Conservation (phyloP, 2,797 vertebrate genomes). For the Gallinago stenura region DNA sequence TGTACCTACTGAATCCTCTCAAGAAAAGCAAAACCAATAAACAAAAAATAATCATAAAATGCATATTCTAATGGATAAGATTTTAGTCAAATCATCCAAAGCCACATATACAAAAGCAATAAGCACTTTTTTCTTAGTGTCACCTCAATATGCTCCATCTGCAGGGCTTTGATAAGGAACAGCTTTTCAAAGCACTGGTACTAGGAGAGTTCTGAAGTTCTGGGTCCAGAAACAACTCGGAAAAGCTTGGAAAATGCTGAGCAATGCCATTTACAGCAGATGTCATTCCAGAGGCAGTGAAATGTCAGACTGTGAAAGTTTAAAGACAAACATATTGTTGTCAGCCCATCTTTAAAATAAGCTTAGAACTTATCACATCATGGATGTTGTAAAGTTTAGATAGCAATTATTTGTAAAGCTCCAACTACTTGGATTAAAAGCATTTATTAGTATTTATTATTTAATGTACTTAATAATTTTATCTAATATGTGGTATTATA, state of each 20-base stretch:
- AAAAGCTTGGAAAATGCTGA: not conserved
- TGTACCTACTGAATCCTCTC: not conserved
- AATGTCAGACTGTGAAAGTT: not conserved
- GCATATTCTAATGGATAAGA: not conserved
- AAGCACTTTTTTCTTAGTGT: not conserved
- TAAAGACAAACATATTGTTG: not conserved
- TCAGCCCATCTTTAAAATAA: not conserved
- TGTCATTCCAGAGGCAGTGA: not conserved
- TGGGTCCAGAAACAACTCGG: not conserved
- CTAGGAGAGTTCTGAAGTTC: not conserved
- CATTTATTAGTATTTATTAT: not conserved
- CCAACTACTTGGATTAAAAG: not conserved
- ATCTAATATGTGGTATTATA: too few species aligned
- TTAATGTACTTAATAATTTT: not conserved
- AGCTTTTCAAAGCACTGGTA: not conserved
- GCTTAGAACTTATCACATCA: not conserved
- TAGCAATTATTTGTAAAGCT: not conserved
- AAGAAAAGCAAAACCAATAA: not conserved
- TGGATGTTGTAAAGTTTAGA: not conserved
- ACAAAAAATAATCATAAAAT: not conserved
- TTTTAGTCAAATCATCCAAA: not conserved
- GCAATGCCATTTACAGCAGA: not conserved
- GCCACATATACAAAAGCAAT: not conserved
- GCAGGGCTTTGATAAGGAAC: not conserved
- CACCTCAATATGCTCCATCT: not conserved